Evolutionary conservation across 2,888 invertebrate species (phyloP).

Genomic region (Junonia oenone): DNA sequence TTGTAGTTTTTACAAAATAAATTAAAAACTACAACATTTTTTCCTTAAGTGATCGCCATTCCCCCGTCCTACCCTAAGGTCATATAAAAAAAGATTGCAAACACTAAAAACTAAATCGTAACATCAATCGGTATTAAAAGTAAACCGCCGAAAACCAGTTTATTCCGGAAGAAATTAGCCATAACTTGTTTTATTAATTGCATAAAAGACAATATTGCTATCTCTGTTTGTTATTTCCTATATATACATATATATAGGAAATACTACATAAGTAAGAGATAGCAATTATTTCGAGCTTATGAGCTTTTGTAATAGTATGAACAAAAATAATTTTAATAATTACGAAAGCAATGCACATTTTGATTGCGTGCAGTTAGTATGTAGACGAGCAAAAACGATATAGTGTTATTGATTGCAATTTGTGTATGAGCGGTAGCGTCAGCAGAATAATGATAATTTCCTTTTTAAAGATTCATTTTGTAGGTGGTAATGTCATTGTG

Average conservation of each 20-base stretch:
- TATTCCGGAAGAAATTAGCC: neutral
- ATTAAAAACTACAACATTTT: too few species aligned
- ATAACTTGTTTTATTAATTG: neutral
- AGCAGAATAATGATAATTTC: constrained; percentile 2
- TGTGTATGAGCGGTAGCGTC: constrained; percentile 17
- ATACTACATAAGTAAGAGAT: neutral
- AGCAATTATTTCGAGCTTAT: neutral
- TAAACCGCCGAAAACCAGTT: neutral
- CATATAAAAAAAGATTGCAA: too few species aligned
- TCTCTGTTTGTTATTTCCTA: neutral
- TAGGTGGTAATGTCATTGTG: too few species aligned
- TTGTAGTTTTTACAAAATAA: too few species aligned
- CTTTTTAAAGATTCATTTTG: neutral
- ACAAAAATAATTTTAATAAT: constrained; percentile 4
- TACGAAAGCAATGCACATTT: constrained; percentile 12
- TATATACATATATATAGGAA: neutral
- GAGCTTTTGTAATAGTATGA: neutral
- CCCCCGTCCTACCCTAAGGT: too few species aligned
- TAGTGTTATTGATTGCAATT: constrained; percentile 60
- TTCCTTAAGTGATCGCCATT: too few species aligned
- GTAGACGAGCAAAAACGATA: constrained; percentile 50
- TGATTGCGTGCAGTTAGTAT: constrained; percentile 13
- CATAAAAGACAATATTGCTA: too few species aligned
- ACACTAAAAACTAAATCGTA: too few species aligned
- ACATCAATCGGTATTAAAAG: neutral